These are phyloP conservation scores for Enteromius paludinosus DNA, from an alignment of 2,797 vertebrate genomes.

Conservation along the genomic window DNA sequence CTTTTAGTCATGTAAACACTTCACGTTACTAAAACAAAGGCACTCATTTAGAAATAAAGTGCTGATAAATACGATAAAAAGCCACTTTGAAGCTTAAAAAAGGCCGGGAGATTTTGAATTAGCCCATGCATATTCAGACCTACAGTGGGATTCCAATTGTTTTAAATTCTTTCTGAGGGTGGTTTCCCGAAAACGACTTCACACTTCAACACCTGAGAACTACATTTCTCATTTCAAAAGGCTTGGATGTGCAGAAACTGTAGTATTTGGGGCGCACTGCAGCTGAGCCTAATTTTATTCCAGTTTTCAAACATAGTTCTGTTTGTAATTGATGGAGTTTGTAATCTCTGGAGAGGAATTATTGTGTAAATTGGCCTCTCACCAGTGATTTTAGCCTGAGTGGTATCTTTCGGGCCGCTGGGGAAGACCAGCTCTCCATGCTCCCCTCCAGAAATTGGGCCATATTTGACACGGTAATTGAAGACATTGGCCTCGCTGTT, in stretches of 20 bases:
- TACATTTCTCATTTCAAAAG: conserved; percentile 18
- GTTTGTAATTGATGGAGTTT: conserved; percentile 15
- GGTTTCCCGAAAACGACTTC: neutral
- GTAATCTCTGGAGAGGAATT: conserved; percentile 11
- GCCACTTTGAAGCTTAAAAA: neutral
- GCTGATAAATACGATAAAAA: conserved; percentile 53
- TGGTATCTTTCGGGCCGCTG: conserved; percentile 81
- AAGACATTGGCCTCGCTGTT: conserved; percentile 86
- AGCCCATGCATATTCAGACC: neutral
- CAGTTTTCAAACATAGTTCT: conserved; percentile 14
- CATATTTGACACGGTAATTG: conserved; percentile 92
- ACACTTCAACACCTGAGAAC: conserved; percentile 7
- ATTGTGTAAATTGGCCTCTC: conserved; percentile 50
- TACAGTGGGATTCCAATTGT: neutral
- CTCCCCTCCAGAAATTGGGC: conserved; percentile 92
- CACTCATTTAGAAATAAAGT: conserved; percentile 59
- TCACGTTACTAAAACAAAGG: conserved; percentile 64
- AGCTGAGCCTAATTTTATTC: neutral
- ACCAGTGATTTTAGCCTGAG: conserved; percentile 90
- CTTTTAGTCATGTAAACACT: conserved; percentile 69
- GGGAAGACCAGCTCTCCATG: conserved; percentile 88
- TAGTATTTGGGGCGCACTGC: neutral
- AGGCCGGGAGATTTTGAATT: neutral
- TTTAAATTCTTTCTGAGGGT: neutral
- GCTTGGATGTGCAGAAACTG: neutral